Evolutionary conservation across 2,113 vertebrate species (phyloP), one percentile per base, ranked within the genome.

Genomic region (Alethe diademata): DNA sequence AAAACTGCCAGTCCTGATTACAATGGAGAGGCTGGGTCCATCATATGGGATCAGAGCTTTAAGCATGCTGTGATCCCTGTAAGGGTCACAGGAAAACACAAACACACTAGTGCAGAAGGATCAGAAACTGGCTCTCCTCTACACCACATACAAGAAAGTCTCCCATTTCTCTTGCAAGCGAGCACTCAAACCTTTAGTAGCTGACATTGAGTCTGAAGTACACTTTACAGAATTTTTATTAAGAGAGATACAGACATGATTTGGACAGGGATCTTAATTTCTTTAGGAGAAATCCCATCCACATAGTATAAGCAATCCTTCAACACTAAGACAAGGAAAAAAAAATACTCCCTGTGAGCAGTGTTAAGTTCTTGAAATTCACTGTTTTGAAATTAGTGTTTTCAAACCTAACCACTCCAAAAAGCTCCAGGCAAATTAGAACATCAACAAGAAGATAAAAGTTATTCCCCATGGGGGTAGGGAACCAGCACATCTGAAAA

Each of bases 341-440:
- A 79, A 90, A 65, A 65, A 38, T 20, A 72, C 15, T 43, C 53
- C 43, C 56, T 7, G 4, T 33, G 12, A 86, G 24, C 51, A 48
- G 38, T 6, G 12, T 57, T 60, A 83, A 86, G 71, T 70, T 71
- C 67, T 43, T 66, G 56, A 88, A 92, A 92, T 62, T 58, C 60
- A 71, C 47, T 82, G 51, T 54, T 90, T 90, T 90, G 78, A 90
- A 90, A 89, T 17, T 42, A 60, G 36, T 38, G 28, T 71, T 95
- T 91, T 92, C 73, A 89, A 92, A 64, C 22, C 29, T 70, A 86
- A 90, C 29, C n/a, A 86, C 51, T 71, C 86, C 85, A 76, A 92
- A 94, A 91, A 40, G 51, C 79, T 91, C 51, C 76, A 38, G 79
- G 54, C 48, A 78, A 95, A 78, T 75, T 24, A 50, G 80, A 85